A percentile compares a stretch with the other conserved stretches of the same genome.
Evolutionary conservation across 2,888 invertebrate species (phyloP).

Genomic region (Laspeyria flexula): DNA sequence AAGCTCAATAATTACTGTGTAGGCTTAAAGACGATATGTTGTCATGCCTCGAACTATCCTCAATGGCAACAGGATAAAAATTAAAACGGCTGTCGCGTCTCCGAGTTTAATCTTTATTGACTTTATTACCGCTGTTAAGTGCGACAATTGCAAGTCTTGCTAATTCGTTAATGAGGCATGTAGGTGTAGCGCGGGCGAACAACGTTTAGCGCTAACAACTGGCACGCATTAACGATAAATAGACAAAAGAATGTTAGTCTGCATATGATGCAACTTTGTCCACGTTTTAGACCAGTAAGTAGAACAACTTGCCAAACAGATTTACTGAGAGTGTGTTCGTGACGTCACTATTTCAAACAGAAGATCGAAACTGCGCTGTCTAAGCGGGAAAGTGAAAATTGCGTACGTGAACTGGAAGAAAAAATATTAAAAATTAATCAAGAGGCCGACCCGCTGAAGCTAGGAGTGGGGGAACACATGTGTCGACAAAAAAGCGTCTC

Average conservation of each 20-base stretch:
- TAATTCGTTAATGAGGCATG: constrained; percentile 84
- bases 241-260: constrained; percentile 60
- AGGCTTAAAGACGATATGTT: neutral
- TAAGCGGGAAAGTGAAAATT: constrained; percentile 83
- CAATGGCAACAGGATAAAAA: constrained; percentile 19
- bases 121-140: constrained; percentile 75
- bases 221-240: constrained; percentile 68
- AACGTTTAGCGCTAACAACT: constrained; percentile 73
- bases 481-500: constrained; percentile 84
- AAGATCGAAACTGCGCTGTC: constrained; percentile 57
- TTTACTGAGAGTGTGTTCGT: constrained; percentile 52
- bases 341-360: constrained; percentile 48
- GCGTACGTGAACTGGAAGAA: constrained; percentile 85
- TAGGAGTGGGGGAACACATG: constrained; percentile 74
- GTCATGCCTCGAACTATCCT: constrained; percentile 18
- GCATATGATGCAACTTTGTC: constrained; percentile 53
- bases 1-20: constrained; percentile 2
- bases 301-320: constrained; percentile 55
- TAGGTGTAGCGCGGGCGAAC: constrained; percentile 85
- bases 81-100: constrained; percentile 54
- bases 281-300: constrained; percentile 28
- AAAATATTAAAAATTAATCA: constrained; percentile 87
- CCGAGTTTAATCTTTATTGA: constrained; percentile 59
- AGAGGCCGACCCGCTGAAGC: constrained; percentile 55
- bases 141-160: constrained; percentile 79